Conservation (phyloP, 2,888 invertebrate genomes). For the Chironomus tentans region DNA sequence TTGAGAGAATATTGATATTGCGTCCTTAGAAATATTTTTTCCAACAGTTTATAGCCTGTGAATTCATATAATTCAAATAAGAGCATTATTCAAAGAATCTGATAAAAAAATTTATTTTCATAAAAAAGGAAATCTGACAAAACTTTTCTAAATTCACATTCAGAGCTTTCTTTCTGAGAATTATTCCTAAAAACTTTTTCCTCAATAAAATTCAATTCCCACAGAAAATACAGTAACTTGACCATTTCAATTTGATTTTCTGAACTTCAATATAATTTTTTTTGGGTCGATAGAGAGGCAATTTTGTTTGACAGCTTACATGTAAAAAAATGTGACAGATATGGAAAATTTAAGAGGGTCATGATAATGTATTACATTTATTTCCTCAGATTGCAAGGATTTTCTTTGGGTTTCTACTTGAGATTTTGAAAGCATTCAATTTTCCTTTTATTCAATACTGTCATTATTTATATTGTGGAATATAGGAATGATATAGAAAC, state of each 20-base stretch:
- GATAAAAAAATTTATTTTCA: neutral
- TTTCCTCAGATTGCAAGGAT: too few relatives aligned
- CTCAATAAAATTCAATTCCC: neutral
- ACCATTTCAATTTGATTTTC: neutral
- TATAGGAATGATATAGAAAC: too few relatives aligned
- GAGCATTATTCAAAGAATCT: too few relatives aligned
- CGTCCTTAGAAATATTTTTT: too few relatives aligned
- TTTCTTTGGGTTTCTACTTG: too few relatives aligned
- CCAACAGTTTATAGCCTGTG: too few relatives aligned
- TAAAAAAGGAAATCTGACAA: neutral
- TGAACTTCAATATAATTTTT: neutral
- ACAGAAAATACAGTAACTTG: neutral
- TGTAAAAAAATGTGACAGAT: neutral
- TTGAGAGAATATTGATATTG: too few relatives aligned
- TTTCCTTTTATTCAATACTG: too few relatives aligned
- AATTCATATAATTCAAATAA: too few relatives aligned
- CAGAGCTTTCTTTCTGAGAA: neutral
- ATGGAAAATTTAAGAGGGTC: neutral
- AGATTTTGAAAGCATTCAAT: too few relatives aligned
- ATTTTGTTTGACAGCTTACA: too few relatives aligned
- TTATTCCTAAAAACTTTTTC: neutral
- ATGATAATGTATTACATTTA: neutral
- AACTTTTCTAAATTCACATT: neutral
- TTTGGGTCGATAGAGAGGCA: neutral
- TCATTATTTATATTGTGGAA: too few relatives aligned